Percentiles rank a stretch among this genome's conserved stretches.
phyloP scores from a whole-genome alignment of 2,113 vertebrate genomes.

The Cairina moschata region DNA sequence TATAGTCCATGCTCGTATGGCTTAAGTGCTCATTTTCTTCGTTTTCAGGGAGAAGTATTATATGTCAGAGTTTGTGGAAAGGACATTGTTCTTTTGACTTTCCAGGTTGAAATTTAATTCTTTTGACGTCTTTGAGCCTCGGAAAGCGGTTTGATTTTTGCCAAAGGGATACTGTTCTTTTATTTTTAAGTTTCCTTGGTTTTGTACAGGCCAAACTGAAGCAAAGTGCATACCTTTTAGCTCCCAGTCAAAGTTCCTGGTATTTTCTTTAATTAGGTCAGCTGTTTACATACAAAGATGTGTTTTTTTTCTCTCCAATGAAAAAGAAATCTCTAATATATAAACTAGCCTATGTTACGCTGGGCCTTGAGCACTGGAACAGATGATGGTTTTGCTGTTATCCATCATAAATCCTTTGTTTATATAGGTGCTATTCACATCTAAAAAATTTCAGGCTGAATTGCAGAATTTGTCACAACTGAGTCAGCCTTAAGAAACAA shows the following conservation, averaged over 20 bases:
- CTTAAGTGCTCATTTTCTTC: background rate
- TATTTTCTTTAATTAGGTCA: constrained; percentile 55
- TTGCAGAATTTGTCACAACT: constrained; percentile 19
- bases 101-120: constrained; percentile 37
- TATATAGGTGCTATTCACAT: constrained; percentile 53
- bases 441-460: constrained; percentile 49
- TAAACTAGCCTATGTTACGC: background rate
- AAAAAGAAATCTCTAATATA: constrained; percentile 1
- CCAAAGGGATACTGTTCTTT: constrained; percentile 15
- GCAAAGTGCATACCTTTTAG: constrained; percentile 45
- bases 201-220: constrained; percentile 39
- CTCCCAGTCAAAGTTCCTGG: constrained; percentile 58
- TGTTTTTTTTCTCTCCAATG: constrained; percentile 21
- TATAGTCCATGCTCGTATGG: background rate
- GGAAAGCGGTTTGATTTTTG: constrained; percentile 39
- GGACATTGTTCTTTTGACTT: constrained; percentile 19
- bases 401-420: constrained; percentile 56
- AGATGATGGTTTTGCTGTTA: background rate
- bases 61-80: constrained; percentile 23
- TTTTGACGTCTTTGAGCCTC: constrained; percentile 50
- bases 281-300: constrained; percentile 60
- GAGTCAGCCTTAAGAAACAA: constrained; percentile 24
- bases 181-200: constrained; percentile 32
- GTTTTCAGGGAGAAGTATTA: constrained; percentile 38
- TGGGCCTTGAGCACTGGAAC: constrained; percentile 1